phyloP scores from a whole-genome alignment of 2,113 vertebrate species.

The Theristicus caerulescens region DNA sequence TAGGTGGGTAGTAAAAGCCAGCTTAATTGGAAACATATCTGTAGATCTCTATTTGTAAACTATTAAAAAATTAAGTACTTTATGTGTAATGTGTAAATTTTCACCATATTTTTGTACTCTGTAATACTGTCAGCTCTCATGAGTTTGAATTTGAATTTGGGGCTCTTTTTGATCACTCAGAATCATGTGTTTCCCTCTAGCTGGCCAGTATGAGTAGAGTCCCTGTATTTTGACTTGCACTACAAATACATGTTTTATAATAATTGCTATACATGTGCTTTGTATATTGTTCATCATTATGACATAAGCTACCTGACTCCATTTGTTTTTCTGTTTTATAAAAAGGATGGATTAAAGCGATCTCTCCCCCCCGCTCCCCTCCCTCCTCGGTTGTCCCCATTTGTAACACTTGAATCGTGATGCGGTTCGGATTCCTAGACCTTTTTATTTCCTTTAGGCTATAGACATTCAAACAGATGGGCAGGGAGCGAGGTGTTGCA shows the following conservation, averaged over 20 bases:
- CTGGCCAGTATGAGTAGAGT: slow-evolving; percentile 78
- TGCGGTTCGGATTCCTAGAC: neutral
- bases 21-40: slow-evolving; percentile 80
- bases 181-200: slow-evolving; percentile 75
- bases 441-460: neutral
- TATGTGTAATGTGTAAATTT: slow-evolving; percentile 79
- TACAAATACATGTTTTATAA: slow-evolving; percentile 78
- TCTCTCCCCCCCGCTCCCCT: neutral
- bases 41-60: slow-evolving; percentile 77
- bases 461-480: neutral
- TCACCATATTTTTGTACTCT: slow-evolving; percentile 79
- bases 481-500: neutral
- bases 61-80: slow-evolving; percentile 78
- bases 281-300: slow-evolving; percentile 73
- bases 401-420: neutral
- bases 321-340: slow-evolving; percentile 43
- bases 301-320: slow-evolving; percentile 74
- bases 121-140: slow-evolving; percentile 76
- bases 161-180: slow-evolving; percentile 72
- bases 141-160: slow-evolving; percentile 75
- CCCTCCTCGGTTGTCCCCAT: neutral
- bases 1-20: slow-evolving; percentile 77
- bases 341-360: slow-evolving; percentile 40
- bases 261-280: slow-evolving; percentile 72
- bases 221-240: slow-evolving; percentile 81